A percentile compares a stretch with the other conserved stretches of the same genome.
Conservation (phyloP, 2,113 vertebrate genomes). For the Cromileptes altivelis region DNA sequence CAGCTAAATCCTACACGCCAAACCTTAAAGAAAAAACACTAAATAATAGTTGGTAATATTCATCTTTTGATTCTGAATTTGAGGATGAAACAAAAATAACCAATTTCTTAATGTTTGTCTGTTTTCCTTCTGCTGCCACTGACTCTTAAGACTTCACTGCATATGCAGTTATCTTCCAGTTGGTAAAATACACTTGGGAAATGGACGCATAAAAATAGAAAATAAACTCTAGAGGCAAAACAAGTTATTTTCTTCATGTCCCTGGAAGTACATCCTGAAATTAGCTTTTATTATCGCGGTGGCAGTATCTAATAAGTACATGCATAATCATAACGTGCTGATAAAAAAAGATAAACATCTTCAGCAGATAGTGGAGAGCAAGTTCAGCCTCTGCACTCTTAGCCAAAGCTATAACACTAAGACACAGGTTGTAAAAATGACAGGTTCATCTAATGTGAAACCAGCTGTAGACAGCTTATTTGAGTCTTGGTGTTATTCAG, state of each 20-base stretch:
- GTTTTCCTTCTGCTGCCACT: neutral
- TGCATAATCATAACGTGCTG: conserved; percentile 5
- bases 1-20: no score
- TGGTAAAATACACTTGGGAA: neutral
- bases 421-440: neutral
- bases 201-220: neutral
- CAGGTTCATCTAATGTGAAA: conserved; percentile 29
- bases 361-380: neutral
- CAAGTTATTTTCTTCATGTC: neutral
- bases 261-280: neutral
- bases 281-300: neutral
- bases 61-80: neutral
- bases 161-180: neutral
- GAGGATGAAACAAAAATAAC: neutral
- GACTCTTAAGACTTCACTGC: neutral
- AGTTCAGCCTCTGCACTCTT: neutral
- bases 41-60: neutral
- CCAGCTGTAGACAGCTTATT: conserved; percentile 14
- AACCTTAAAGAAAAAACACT: neutral
- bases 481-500: conserved; percentile 18
- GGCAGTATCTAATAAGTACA: neutral
- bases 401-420: neutral
- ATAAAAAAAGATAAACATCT: conserved; percentile 6
- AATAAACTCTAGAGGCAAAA: neutral
- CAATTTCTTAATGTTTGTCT: neutral